A percentile compares a stretch with the other conserved stretches of the same genome.
Conservation (phyloP, 2,888 invertebrate genomes). For the Pomacea canaliculata region DNA sequence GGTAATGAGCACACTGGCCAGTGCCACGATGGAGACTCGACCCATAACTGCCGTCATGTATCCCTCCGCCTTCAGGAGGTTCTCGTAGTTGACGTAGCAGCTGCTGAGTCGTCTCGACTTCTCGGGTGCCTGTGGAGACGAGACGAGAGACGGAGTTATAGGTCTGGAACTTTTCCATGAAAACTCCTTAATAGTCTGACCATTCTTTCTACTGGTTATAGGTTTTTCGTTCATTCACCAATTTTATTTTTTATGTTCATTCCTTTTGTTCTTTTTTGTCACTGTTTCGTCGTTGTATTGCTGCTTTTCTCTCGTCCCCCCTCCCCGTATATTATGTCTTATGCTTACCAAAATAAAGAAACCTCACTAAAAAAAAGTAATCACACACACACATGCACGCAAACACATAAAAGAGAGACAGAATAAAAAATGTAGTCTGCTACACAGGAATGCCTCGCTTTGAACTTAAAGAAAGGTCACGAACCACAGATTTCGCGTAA, state of each 20-base stretch:
- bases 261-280: not conserved
- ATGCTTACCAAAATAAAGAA: too few species aligned
- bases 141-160: too few species aligned
- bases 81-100: constrained; percentile 41
- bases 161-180: not conserved
- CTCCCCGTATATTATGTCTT: too few species aligned
- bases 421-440: too few species aligned
- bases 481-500: constrained; percentile 4
- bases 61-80: constrained; percentile 44
- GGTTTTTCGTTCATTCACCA: not conserved
- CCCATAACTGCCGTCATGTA: constrained; percentile 54
- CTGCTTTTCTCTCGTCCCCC: not conserved
- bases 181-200: not conserved
- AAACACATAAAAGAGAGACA: too few species aligned
- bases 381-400: too few species aligned
- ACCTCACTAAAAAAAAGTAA: too few species aligned
- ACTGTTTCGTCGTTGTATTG: too few species aligned
- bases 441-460: not conserved
- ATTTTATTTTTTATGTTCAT: not conserved
- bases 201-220: not conserved
- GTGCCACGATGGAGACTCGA: constrained; percentile 59
- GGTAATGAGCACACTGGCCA: constrained; percentile 62
- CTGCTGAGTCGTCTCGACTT: not conserved
- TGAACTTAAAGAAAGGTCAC: not conserved
- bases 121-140: too few species aligned